Conservation (phyloP, 2,888 invertebrate genomes). For the Ischnura elegans region DNA sequence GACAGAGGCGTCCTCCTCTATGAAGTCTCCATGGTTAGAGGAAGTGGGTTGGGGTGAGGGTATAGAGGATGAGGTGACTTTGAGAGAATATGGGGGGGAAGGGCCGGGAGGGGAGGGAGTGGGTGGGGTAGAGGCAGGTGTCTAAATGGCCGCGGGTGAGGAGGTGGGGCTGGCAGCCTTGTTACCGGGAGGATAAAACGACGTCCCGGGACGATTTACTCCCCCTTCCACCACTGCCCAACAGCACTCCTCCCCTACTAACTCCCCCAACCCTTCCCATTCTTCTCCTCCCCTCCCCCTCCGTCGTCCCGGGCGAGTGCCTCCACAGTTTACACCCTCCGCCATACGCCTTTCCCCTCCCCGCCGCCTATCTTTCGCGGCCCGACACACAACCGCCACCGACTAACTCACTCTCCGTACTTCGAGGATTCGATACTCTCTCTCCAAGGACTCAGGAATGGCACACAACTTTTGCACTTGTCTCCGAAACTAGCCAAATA, state of each 20-base stretch:
- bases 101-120: background rate
- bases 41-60: background rate
- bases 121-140: background rate
- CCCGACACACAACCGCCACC: background rate
- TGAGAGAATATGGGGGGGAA: background rate
- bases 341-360: background rate
- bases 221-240: slow-evolving; percentile 32
- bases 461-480: too few species aligned
- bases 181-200: slow-evolving; percentile 62
- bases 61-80: background rate
- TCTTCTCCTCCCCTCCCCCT: background rate
- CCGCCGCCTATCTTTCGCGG: background rate
- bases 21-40: too few species aligned
- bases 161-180: slow-evolving; percentile 26
- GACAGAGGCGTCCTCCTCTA: too few species aligned
- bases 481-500: too few species aligned
- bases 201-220: slow-evolving; percentile 62
- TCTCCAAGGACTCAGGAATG: too few species aligned
- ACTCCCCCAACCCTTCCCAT: background rate
- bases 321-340: background rate
- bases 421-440: too few species aligned
- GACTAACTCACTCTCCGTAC: too few species aligned
- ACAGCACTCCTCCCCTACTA: background rate
- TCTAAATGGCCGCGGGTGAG: background rate
- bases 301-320: background rate